phyloP scores from a whole-genome alignment of 2,113 vertebrate species.

The Boleophthalmus pectinirostris region DNA sequence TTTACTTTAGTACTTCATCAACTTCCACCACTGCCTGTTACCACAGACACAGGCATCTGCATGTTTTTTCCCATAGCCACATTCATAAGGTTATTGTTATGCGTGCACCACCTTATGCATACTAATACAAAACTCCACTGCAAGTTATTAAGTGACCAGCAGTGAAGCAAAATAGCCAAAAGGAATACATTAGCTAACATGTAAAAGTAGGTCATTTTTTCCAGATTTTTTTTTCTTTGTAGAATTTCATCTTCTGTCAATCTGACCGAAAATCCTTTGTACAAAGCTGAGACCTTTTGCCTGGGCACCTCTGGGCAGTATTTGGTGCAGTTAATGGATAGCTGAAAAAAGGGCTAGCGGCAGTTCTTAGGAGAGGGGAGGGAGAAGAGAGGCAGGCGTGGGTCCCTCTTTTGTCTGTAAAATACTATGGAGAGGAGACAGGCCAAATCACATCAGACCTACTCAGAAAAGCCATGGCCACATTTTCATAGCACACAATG shows the following conservation, averaged over 20 bases:
- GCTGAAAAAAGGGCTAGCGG: slow-evolving; percentile 57
- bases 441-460: slow-evolving; percentile 50
- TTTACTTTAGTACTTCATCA: too few relatives aligned
- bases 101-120: slow-evolving; percentile 22
- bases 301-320: slow-evolving; percentile 61
- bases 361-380: slow-evolving; percentile 10
- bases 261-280: slow-evolving; percentile 64
- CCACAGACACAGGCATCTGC: not conserved
- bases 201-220: slow-evolving; percentile 58
- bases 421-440: slow-evolving; percentile 52
- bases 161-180: slow-evolving; percentile 31
- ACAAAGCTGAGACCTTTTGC: slow-evolving; percentile 53
- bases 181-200: slow-evolving; percentile 37
- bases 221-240: slow-evolving; percentile 16
- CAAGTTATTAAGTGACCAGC: slow-evolving; percentile 52
- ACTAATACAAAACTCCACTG: slow-evolving; percentile 23
- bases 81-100: not conserved
- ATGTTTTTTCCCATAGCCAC: not conserved
- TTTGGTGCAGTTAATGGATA: slow-evolving; percentile 67
- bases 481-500: slow-evolving; percentile 38
- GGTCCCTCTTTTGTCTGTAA: slow-evolving; percentile 58
- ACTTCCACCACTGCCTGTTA: too few relatives aligned
- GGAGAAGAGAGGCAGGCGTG: slow-evolving; percentile 7
- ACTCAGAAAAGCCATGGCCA: slow-evolving; percentile 40
- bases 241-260: slow-evolving; percentile 21